Evolutionary conservation across 2,113 vertebrate genomes (phyloP), one percentile per base, ranked within the genome.

Genomic region (Chionodraco myersi): DNA sequence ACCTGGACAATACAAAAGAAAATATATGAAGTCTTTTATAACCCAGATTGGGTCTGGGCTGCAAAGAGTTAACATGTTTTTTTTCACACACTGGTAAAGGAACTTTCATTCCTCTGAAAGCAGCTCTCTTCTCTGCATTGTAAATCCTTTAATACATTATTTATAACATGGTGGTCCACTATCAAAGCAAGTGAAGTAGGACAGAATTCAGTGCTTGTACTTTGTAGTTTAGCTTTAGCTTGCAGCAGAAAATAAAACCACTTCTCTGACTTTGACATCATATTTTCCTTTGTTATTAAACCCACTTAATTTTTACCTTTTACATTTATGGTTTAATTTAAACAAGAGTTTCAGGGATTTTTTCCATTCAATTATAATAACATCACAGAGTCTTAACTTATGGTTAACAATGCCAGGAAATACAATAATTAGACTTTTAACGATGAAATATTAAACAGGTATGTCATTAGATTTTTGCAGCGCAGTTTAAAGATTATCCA

Each of bases 131-230:
- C 87, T 89, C 80, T 88, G 84, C 85, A 90, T 87, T 90, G 86
- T 88, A 93, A 95, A 93, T 93, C 90, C 86, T 95, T 93, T 92
- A 94, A 94, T 94, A 90, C 92, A 94, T 95, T 94, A 95, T 95
- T 94, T 94, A 95, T 93, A 93, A 89, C 89, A 80, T 69, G 74
- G 83, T 86, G 85, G 90, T 90, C 88, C 86, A 91, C 90, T 92
- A 93, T 95, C 94, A 95, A 94, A 94, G 94, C 89, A 77, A 88
- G 70, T 91, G 83, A 88, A 92, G 89, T 86, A 92, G 81, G 77
- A 88, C 78, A 87, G 91, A 87, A 93, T 91, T 94, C 83, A 82
- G 76, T 92, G 82, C 77, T 85, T 64, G 60, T 58, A 79, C 93
- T 92, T 93, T 93, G 91, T 88, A 93, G 87, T 90, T 86, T 86